A percentile compares a stretch with the other conserved stretches of the same genome.
phyloP scores from a whole-genome alignment of 2,113 vertebrate genomes.

The Axis porcinus region DNA sequence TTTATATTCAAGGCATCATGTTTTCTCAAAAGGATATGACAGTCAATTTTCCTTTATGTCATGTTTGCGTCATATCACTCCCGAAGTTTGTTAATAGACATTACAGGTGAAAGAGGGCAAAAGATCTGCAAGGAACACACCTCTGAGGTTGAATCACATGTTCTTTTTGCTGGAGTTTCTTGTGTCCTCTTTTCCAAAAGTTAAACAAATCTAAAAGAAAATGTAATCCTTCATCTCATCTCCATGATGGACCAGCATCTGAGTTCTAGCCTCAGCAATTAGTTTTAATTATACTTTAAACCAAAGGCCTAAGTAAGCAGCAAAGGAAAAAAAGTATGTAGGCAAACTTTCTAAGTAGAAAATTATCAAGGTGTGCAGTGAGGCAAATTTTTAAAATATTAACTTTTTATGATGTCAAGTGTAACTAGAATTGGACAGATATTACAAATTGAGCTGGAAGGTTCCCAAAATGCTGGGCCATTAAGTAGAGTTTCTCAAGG shows the following conservation, averaged over 20 bases:
- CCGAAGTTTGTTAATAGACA: not conserved
- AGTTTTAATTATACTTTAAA: constrained; percentile 50
- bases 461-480: not conserved
- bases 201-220: not conserved
- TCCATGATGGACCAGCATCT: not conserved
- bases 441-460: not conserved
- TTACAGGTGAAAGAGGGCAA: not conserved
- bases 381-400: constrained; percentile 50
- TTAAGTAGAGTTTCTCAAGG: not conserved
- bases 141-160: not conserved
- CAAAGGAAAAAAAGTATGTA: not conserved
- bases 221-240: not conserved
- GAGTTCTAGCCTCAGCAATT: constrained; percentile 28
- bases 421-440: not conserved
- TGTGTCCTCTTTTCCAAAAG: constrained; percentile 27
- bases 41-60: not conserved
- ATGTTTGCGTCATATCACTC: not conserved
- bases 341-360: constrained; percentile 32
- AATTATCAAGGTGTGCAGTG: not conserved
- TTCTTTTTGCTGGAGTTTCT: not conserved
- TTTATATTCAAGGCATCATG: not conserved
- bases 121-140: not conserved
- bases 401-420: not conserved
- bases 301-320: constrained; percentile 31
- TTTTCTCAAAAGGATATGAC: constrained; percentile 46